phyloP scores from a whole-genome alignment of 1,140 invertebrate species.

The Limonius californicus region DNA sequence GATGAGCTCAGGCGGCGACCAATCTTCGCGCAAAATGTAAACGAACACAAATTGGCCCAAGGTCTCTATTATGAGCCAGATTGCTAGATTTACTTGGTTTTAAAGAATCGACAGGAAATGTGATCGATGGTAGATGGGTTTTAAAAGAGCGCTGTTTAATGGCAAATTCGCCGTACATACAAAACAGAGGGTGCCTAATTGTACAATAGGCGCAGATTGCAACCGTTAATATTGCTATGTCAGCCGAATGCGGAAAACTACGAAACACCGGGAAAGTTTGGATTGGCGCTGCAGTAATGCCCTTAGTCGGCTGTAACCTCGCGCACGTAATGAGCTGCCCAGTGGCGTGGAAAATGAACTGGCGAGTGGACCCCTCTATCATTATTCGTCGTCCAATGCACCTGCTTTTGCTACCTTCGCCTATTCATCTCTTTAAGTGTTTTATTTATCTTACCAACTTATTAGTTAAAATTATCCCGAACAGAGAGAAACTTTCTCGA shows the following conservation, averaged over 20 bases:
- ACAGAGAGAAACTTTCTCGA: constrained; percentile 16
- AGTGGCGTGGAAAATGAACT: constrained; percentile 37
- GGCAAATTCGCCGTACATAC: constrained; percentile 5
- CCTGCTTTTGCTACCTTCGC: constrained; percentile 13
- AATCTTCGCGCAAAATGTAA: constrained; percentile 35
- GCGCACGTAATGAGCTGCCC: constrained; percentile 33
- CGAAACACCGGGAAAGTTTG: constrained; percentile 12
- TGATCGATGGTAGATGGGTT: constrained; percentile 22
- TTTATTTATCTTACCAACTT: constrained; percentile 24
- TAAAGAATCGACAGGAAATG: constrained; percentile 28
- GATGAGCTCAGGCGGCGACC: constrained; percentile 34
- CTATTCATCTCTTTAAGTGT: constrained; percentile 18
- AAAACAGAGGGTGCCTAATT: constrained; percentile 16
- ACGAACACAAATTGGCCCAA: constrained; percentile 38
- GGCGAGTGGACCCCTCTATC: constrained; percentile 23
- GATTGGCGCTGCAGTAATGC: constrained; percentile 11
- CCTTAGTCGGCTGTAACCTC: constrained; percentile 8
- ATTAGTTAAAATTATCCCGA: constrained; percentile 27
- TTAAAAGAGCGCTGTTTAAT: constrained; percentile 4
- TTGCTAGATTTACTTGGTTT: constrained; percentile 33
- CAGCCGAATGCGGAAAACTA: constrained; percentile 21
- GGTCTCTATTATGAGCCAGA: constrained; percentile 29
- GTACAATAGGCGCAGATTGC: constrained; percentile 3
- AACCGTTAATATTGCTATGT: constrained; percentile 26
- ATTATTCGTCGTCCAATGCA: constrained; percentile 12